A percentile compares a stretch with the other conserved stretches of the same genome.
These are phyloP conservation scores for Oophaga sylvatica DNA, from an alignment of 2,797 vertebrate genomes.

Conservation along the genomic window DNA sequence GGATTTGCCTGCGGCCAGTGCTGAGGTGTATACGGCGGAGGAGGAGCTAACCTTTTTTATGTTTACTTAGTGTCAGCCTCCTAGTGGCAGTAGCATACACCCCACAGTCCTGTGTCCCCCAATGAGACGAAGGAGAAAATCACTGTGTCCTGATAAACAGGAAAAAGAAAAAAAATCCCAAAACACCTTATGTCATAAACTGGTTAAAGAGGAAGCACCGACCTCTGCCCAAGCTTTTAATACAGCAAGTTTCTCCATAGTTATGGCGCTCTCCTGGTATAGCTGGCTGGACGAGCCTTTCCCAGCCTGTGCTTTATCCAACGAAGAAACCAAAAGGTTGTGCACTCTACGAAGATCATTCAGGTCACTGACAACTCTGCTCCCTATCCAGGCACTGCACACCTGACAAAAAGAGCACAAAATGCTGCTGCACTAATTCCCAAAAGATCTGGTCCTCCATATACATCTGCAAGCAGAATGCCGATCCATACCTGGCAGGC, in stretches of 20 bases:
- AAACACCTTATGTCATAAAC: background rate
- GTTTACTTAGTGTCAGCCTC: too few species aligned
- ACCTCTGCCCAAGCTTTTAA: slow-evolving; percentile 99
- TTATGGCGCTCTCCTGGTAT: slow-evolving; percentile 95
- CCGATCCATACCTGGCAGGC: slow-evolving; percentile 88
- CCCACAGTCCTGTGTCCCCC: too few species aligned
- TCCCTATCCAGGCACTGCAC: slow-evolving; percentile 97
- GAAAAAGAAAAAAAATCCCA: background rate
- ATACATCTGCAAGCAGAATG: background rate
- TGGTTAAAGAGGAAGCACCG: slow-evolving; percentile 40
- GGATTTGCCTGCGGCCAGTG: too few species aligned
- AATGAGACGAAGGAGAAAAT: too few species aligned
- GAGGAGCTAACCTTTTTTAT: too few species aligned
- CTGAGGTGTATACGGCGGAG: too few species aligned
- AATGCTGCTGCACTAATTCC: background rate
- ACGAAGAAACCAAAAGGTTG: slow-evolving; percentile 94
- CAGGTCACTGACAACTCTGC: slow-evolving; percentile 96
- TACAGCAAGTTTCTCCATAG: slow-evolving; percentile 97
- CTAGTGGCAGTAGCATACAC: too few species aligned
- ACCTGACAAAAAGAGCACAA: slow-evolving; percentile 78
- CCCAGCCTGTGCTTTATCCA: slow-evolving; percentile 96
- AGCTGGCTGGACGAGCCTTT: slow-evolving; percentile 93
- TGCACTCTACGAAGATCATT: slow-evolving; percentile 98
- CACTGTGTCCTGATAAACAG: too few species aligned
- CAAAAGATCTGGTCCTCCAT: too few species aligned